Evolutionary conservation across 2,113 vertebrate genomes (phyloP).

Genomic region (Corapipo altera): DNA sequence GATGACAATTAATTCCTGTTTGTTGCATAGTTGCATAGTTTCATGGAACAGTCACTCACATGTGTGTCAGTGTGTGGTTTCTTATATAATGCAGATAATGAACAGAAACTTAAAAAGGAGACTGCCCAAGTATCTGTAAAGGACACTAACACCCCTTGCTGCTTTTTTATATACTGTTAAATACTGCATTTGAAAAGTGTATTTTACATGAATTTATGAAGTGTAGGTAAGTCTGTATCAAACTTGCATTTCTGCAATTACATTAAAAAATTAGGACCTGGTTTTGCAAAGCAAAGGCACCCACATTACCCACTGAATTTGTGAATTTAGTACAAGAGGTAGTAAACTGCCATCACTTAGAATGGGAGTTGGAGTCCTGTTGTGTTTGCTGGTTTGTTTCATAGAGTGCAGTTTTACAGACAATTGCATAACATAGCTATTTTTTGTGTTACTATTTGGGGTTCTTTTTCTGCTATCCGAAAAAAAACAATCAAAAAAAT

Average conservation of each 20-base stretch:
- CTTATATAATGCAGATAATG: neutral
- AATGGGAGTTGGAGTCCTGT: neutral
- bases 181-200: neutral
- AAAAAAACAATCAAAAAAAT: neutral
- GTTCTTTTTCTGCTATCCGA: neutral
- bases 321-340: neutral
- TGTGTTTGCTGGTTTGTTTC: neutral
- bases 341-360: neutral
- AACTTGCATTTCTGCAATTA: neutral
- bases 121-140: neutral
- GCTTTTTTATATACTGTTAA: neutral
- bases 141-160: neutral
- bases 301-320: neutral
- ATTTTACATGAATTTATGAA: neutral
- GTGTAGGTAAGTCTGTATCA: neutral
- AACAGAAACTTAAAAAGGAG: neutral
- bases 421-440: neutral
- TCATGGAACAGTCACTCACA: neutral
- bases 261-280: neutral
- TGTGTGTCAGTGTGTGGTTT: neutral
- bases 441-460: neutral
- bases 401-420: neutral
- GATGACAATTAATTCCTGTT: neutral
- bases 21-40: neutral
- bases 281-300: neutral